A percentile compares a stretch with the other conserved stretches of the same genome.
phyloP scores from a whole-genome alignment of 1,140 invertebrate species.

The Lordiphosa clarofinis region DNA sequence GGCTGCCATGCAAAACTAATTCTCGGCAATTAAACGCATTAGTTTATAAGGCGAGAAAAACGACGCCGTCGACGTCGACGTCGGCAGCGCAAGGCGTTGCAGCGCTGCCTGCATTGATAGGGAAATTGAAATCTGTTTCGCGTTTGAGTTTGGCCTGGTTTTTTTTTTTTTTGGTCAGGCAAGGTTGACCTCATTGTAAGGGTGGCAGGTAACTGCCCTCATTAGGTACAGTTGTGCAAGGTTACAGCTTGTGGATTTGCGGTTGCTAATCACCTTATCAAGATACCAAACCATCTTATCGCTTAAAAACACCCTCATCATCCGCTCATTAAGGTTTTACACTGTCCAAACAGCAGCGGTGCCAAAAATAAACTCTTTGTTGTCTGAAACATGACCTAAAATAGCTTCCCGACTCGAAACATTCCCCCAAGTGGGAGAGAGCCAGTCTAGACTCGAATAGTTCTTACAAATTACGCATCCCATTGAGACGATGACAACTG shows the following conservation, averaged over 20 bases:
- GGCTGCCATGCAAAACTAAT: constrained; percentile 73
- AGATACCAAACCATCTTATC: too few species aligned
- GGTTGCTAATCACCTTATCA: too few species aligned
- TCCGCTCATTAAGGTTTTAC: too few species aligned
- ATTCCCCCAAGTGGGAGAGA: neutral
- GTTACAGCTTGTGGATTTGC: too few species aligned
- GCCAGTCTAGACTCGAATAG: constrained; percentile 1
- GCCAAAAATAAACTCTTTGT: constrained; percentile 19
- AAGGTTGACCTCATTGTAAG: neutral
- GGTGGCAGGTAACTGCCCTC: constrained; percentile 16
- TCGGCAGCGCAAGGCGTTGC: neutral
- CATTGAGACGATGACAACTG: constrained; percentile 39
- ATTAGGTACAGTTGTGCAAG: constrained; percentile 33
- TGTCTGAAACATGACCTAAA: constrained; percentile 37
- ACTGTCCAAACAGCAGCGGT: too few species aligned
- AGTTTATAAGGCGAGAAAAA: constrained; percentile 61
- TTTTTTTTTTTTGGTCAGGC: neutral
- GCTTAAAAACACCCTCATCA: too few species aligned
- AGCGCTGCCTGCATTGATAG: constrained; percentile 11
- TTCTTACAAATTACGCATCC: constrained; percentile 63
- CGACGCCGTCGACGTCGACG: constrained; percentile 7
- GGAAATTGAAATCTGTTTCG: neutral
- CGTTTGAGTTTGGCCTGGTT: neutral
- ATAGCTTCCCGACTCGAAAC: constrained; percentile 15
- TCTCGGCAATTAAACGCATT: constrained; percentile 69